Conservation (phyloP, 2,797 vertebrate species). For the Phalloptychus januarius region DNA sequence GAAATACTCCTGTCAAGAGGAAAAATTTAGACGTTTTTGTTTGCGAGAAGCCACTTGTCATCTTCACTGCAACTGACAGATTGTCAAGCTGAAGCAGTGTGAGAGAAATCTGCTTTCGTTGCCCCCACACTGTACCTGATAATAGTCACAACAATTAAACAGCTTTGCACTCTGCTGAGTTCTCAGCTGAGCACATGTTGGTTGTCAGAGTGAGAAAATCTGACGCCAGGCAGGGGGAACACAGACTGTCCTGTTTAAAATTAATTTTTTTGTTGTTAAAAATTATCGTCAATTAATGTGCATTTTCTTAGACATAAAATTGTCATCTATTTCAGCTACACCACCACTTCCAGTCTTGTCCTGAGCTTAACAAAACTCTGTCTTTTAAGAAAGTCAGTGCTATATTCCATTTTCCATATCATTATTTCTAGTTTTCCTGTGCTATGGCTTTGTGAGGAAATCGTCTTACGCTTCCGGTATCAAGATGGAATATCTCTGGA, state of each 20-base stretch:
- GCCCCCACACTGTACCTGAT: conserved; percentile 33
- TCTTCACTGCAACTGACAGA: conserved; percentile 22
- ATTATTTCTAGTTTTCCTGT: conserved; percentile 42
- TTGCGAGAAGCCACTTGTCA: conserved; percentile 18
- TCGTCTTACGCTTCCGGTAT: conserved; percentile 25
- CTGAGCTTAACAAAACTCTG: background rate
- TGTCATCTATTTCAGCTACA: background rate
- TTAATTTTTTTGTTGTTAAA: background rate
- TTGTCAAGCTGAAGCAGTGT: conserved; percentile 32
- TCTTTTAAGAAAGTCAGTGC: background rate
- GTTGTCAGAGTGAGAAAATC: conserved; percentile 39
- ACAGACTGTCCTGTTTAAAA: conserved; percentile 2
- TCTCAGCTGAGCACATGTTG: conserved; percentile 24
- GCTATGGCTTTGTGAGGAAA: conserved; percentile 18
- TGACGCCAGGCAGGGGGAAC: conserved; percentile 9
- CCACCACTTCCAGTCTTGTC: background rate
- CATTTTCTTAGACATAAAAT: background rate
- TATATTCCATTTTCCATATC: conserved; percentile 27
- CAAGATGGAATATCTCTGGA: conserved; percentile 29
- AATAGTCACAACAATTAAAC: conserved; percentile 57
- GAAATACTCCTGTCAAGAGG: conserved; percentile 1
- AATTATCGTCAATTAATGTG: conserved; percentile 11
- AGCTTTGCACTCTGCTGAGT: conserved; percentile 27
- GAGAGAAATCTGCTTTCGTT: conserved; percentile 44
- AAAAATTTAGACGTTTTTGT: conserved; percentile 5